These are phyloP conservation scores for Cyrtodaria siliqua DNA, from an alignment of 2,888 invertebrate species.

Conservation along the genomic window DNA sequence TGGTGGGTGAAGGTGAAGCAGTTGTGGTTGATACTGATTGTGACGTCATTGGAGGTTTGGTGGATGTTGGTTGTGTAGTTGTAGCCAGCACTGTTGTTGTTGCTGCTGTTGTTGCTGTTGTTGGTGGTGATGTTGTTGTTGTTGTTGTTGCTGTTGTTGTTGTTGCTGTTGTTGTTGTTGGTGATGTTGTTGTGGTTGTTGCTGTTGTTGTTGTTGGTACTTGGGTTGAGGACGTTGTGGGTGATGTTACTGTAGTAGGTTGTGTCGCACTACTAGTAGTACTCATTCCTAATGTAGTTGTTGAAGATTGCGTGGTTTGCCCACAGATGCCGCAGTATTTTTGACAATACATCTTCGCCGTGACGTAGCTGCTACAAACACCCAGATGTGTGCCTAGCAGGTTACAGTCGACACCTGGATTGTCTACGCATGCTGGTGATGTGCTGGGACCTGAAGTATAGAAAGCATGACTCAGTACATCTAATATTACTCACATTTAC, in stretches of 20 bases:
- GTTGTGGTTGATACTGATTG: conserved; percentile 5
- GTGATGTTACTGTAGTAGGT: background rate
- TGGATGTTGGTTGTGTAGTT: background rate
- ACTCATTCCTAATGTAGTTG: conserved; percentile 1
- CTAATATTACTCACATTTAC: no score
- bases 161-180: background rate
- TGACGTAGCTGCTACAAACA: conserved; percentile 7
- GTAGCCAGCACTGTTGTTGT: background rate
- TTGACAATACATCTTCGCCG: conserved; percentile 20
- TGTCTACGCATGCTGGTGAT: conserved; percentile 29
- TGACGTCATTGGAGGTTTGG: background rate
- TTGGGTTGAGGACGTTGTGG: background rate
- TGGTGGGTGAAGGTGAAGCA: background rate
- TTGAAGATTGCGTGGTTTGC: conserved; percentile 16
- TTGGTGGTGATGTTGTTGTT: background rate
- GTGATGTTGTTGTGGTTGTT: background rate
- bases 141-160: background rate
- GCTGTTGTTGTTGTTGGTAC: background rate
- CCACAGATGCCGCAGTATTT: conserved; percentile 38
- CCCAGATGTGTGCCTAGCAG: conserved; percentile 17
- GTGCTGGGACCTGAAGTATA: background rate
- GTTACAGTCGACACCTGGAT: conserved; percentile 35
- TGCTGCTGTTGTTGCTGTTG: background rate
- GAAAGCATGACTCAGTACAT: no score
- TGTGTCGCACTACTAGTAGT: no score